Percentiles rank a stretch among this genome's conserved stretches.
phyloP scores from a whole-genome alignment of 2,888 invertebrate genomes.

The Strigamia maritima region DNA sequence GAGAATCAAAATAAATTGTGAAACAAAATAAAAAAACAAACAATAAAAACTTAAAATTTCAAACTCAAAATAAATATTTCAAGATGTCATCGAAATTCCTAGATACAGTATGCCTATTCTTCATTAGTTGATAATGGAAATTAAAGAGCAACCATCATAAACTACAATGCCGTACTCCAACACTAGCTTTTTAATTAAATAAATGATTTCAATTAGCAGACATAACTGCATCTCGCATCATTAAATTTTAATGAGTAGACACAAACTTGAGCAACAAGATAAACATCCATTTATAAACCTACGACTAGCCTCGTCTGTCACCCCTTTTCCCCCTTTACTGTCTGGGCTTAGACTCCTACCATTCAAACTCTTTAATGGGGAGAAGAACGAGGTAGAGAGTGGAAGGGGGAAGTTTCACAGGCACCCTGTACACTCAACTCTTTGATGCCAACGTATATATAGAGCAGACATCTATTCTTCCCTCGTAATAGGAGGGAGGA shows the following conservation, averaged over 20 bases:
- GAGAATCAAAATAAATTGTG: neutral
- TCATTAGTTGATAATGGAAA: slow-evolving; percentile 17
- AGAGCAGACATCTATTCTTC: slow-evolving; percentile 24
- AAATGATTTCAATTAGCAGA: slow-evolving; percentile 25
- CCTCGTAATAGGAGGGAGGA: slow-evolving; percentile 13
- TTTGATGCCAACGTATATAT: slow-evolving; percentile 28
- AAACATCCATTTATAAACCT: slow-evolving; percentile 22
- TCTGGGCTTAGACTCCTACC: slow-evolving; percentile 22
- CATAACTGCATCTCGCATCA: slow-evolving; percentile 16
- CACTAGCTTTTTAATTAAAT: slow-evolving; percentile 22
- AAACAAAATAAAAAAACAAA: neutral
- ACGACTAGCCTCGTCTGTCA: slow-evolving; percentile 23
- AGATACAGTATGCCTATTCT: neutral
- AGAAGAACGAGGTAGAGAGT: slow-evolving; percentile 24
- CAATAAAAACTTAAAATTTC: neutral
- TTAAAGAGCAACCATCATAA: slow-evolving; percentile 11
- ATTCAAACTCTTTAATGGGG: slow-evolving; percentile 25
- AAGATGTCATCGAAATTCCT: slow-evolving; percentile 1
- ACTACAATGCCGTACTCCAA: neutral
- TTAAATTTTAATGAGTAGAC: slow-evolving; percentile 28
- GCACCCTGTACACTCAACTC: slow-evolving; percentile 20
- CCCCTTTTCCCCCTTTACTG: slow-evolving; percentile 22
- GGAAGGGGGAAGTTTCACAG: slow-evolving; percentile 22
- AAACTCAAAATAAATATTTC: neutral
- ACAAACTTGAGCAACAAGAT: slow-evolving; percentile 24